Evolutionary conservation across 2,888 invertebrate genomes (phyloP).

Genomic region (Andrena bicolor): DNA sequence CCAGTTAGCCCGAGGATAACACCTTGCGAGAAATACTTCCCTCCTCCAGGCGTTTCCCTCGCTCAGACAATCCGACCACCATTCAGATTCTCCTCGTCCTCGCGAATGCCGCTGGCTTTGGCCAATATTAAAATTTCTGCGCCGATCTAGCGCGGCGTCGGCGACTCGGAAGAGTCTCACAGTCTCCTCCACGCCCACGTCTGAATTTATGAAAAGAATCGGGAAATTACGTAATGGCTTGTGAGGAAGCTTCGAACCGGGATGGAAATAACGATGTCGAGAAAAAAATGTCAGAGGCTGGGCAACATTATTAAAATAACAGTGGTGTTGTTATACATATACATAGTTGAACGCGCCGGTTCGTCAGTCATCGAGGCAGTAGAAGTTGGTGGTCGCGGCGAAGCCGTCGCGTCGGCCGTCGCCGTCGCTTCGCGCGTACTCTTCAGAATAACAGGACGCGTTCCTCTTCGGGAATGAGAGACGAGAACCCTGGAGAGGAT

Average conservation of each 20-base stretch:
- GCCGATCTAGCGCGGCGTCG: no score
- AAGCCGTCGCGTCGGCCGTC: slow-evolving; percentile 82
- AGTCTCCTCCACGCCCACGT: no score
- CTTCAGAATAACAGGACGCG: slow-evolving; percentile 18
- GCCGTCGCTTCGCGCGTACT: slow-evolving; percentile 76
- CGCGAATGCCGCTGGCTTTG: no score
- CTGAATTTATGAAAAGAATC: no score
- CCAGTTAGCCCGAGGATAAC: neutral
- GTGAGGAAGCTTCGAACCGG: neutral
- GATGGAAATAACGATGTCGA: neutral
- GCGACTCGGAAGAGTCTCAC: no score
- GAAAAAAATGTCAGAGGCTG: neutral
- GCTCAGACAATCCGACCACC: neutral
- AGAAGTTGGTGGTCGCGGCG: slow-evolving; percentile 36
- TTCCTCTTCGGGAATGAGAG: neutral
- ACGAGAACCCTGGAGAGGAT: neutral
- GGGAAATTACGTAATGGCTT: no score
- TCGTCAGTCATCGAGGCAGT: slow-evolving; percentile 63
- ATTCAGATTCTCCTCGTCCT: neutral
- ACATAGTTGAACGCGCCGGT: slow-evolving; percentile 18
- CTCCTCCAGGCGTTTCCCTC: neutral
- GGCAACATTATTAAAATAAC: slow-evolving; percentile 52
- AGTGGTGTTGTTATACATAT: slow-evolving; percentile 23
- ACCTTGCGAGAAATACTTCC: neutral
- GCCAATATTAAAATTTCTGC: no score